These are phyloP conservation scores for Tillus elongatus DNA, from an alignment of 2,888 invertebrate species.

Conservation along the genomic window DNA sequence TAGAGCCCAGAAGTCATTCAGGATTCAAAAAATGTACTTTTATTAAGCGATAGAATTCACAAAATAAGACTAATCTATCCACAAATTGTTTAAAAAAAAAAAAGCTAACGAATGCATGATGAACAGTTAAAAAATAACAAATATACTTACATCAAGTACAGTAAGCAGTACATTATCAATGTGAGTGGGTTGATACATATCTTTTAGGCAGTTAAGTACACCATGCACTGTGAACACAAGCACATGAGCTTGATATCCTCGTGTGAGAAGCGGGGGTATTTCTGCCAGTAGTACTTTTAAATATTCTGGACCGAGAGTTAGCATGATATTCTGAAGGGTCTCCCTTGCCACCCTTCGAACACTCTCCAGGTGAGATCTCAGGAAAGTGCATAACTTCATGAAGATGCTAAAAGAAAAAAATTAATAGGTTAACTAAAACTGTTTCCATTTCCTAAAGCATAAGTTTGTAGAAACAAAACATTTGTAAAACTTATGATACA, in stretches of 20 bases:
- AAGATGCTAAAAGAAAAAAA: conserved; percentile 51
- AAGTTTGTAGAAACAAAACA: no score
- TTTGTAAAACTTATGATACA: no score
- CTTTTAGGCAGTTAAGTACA: conserved; percentile 64
- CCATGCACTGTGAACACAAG: conserved; percentile 81
- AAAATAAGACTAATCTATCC: no score
- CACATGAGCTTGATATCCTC: conserved; percentile 92
- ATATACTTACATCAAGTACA: conserved; percentile 57
- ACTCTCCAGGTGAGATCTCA: conserved; percentile 81
- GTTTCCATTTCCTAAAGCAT: no score
- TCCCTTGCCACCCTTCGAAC: conserved; percentile 78
- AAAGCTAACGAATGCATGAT: no score
- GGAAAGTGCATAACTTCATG: conserved; percentile 80
- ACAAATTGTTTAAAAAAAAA: no score
- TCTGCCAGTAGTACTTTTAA: conserved; percentile 70
- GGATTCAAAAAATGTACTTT: no score
- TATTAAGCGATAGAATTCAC: no score
- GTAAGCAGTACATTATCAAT: conserved; percentile 70
- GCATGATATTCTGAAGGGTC: conserved; percentile 86
- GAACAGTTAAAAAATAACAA: conserved; percentile 6
- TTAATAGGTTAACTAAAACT: no score
- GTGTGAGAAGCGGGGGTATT: conserved; percentile 67
- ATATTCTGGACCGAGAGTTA: conserved; percentile 73
- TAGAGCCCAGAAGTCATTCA: no score
- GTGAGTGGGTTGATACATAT: conserved; percentile 62